Evolutionary conservation across 2,888 invertebrate genomes (phyloP).

Genomic region (Euplagia quadripunctaria): DNA sequence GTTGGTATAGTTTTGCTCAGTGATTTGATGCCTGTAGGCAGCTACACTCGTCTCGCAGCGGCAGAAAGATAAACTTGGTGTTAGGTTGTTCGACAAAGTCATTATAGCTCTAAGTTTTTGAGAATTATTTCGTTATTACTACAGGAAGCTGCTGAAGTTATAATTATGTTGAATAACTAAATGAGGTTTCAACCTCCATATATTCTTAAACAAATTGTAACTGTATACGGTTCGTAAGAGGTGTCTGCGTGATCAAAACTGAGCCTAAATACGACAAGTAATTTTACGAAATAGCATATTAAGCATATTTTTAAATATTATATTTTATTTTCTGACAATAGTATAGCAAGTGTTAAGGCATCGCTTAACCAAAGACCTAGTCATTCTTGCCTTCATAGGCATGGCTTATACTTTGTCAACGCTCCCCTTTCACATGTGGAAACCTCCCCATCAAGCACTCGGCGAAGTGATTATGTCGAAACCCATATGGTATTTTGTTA

Average conservation of each 20-base stretch:
- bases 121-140: conserved; percentile 15
- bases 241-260: too few species aligned
- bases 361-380: background rate
- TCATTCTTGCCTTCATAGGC: background rate
- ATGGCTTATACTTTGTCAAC: background rate
- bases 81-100: conserved; percentile 21
- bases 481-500: too few species aligned
- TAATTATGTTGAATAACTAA: background rate
- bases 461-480: too few species aligned
- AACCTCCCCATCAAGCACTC: too few species aligned
- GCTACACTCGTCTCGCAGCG: conserved; percentile 16
- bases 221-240: too few species aligned
- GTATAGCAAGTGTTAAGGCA: too few species aligned
- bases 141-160: conserved; percentile 2
- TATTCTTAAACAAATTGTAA: background rate
- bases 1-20: conserved; percentile 32
- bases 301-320: too few species aligned
- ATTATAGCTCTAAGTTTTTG: conserved; percentile 23
- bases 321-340: too few species aligned
- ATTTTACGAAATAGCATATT: too few species aligned
- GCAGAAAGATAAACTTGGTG: conserved; percentile 35
- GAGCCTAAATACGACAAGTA: too few species aligned
- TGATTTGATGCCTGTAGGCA: conserved; percentile 45
- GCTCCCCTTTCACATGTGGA: too few species aligned
- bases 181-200: background rate